Evolutionary conservation across 2,797 vertebrate genomes (phyloP), one percentile per base, ranked within the genome.

Genomic region (Knipowitschia caucasica): DNA sequence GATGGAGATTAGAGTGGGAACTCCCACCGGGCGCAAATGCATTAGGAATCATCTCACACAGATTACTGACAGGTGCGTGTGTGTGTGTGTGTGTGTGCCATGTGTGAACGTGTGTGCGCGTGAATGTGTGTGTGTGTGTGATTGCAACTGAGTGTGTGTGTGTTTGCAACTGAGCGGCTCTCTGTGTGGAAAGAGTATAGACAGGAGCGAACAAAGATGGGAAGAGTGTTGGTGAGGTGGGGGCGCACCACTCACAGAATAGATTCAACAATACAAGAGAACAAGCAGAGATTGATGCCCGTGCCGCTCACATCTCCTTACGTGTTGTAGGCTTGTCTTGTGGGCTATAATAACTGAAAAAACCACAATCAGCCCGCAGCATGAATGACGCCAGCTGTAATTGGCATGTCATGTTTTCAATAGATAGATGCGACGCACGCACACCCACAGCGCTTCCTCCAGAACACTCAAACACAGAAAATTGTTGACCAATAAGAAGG

Each of bases 1-100:
- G 83, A 84, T 84, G 83, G 83, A 82, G 83, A 86, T 87, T 85
- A 86, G 83, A 85, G 86, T 83, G 80, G 79, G 76, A 81, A 78
- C 74, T 87, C 83, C 83, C 80, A 78, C 52, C 29, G 73, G 79
- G 67, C 74, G 56, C 67, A 84, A 85, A 88, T 56, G 78, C 81
- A 88, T 85, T 85, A 81, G 79, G 79, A 83, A 86, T 88, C 84
- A 87, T 86, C 77, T 83, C 77, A 80, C 78, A 83, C 78, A 80
- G 81, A 84, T 86, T 83, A 85, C 83, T 80, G 84, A 81, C 79
- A 80, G 81, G 80, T 86, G 77, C 72, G 73, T 81, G 72, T 50
- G 64, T 52, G 55, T 49, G 53, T 18, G 15, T 38, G 15, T 38
- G 31, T 59, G 67, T 63, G 45, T 73, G 60, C 46, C n/a, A 14